A percentile compares a stretch with the other conserved stretches of the same genome.
Evolutionary conservation across 1,140 invertebrate species (phyloP).

Genomic region (Diachasmimorpha longicaudata): DNA sequence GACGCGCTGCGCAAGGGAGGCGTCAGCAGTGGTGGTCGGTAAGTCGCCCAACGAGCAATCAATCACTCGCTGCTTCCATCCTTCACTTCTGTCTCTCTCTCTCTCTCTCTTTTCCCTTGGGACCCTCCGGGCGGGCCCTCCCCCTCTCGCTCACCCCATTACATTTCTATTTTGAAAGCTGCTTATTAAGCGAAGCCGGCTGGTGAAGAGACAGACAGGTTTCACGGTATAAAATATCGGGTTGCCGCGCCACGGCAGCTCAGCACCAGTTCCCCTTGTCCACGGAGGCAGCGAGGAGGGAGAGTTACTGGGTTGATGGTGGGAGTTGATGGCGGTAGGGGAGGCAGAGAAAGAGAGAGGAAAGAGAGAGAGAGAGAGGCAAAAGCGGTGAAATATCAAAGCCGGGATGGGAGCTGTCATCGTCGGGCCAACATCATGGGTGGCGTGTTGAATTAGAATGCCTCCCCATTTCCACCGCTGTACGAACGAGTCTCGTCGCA

Average conservation of each 20-base stretch:
- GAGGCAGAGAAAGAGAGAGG: slow-evolving; percentile 47
- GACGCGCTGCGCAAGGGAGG: slow-evolving; percentile 15
- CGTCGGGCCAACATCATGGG: slow-evolving; percentile 71
- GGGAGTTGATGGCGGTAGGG: slow-evolving; percentile 28
- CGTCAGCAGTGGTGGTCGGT: slow-evolving; percentile 53
- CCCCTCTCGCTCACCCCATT: slow-evolving; percentile 51
- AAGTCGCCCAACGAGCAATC: slow-evolving; percentile 63
- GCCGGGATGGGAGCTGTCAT: slow-evolving; percentile 69
- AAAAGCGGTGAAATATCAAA: slow-evolving; percentile 68
- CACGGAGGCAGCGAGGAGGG: slow-evolving; percentile 18
- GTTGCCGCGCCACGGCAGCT: slow-evolving; percentile 49
- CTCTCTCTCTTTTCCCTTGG: slow-evolving; percentile 23
- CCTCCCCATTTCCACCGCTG: slow-evolving; percentile 52
- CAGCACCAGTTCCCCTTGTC: background rate
- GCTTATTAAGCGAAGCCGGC: slow-evolving; percentile 62
- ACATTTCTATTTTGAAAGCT: slow-evolving; percentile 66
- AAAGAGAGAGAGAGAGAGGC: slow-evolving; percentile 50
- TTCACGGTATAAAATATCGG: slow-evolving; percentile 64
- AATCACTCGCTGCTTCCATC: slow-evolving; percentile 52
- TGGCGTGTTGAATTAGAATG: slow-evolving; percentile 69
- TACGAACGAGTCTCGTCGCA: slow-evolving; percentile 54
- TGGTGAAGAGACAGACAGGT: slow-evolving; percentile 60
- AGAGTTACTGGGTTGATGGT: slow-evolving; percentile 10
- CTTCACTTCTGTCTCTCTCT: background rate
- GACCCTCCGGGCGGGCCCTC: background rate